phyloP scores from a whole-genome alignment of 2,797 vertebrate species.

The Poecilia gillii region DNA sequence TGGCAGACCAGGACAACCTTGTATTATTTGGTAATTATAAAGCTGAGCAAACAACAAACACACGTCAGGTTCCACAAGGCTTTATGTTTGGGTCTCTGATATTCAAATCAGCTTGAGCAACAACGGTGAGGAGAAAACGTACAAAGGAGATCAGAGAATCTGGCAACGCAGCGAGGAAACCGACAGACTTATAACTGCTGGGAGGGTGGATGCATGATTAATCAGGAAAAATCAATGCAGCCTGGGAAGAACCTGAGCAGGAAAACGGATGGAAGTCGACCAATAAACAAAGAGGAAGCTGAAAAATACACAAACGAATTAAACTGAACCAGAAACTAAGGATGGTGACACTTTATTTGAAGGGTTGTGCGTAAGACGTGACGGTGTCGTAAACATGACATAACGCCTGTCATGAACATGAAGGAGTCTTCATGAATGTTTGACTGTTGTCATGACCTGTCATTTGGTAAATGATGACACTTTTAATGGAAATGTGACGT shows the following conservation, averaged over 20 bases:
- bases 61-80: background rate
- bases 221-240: background rate
- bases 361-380: no score
- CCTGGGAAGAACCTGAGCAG: background rate
- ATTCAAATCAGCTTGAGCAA: background rate
- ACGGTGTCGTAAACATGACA: no score
- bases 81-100: background rate
- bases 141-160: background rate
- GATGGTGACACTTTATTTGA: no score
- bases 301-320: background rate
- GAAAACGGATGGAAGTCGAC: background rate
- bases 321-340: background rate
- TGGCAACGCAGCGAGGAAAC: background rate
- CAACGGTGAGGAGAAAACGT: background rate
- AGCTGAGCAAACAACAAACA: background rate
- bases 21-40: background rate
- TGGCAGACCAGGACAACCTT: background rate
- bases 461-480: no score
- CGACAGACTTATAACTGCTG: background rate
- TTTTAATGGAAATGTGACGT: no score
- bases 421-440: no score
- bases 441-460: no score
- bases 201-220: background rate
- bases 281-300: background rate
- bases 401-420: no score